phyloP scores from a whole-genome alignment of 2,113 vertebrate species.

The Formicarius rufipectus region DNA sequence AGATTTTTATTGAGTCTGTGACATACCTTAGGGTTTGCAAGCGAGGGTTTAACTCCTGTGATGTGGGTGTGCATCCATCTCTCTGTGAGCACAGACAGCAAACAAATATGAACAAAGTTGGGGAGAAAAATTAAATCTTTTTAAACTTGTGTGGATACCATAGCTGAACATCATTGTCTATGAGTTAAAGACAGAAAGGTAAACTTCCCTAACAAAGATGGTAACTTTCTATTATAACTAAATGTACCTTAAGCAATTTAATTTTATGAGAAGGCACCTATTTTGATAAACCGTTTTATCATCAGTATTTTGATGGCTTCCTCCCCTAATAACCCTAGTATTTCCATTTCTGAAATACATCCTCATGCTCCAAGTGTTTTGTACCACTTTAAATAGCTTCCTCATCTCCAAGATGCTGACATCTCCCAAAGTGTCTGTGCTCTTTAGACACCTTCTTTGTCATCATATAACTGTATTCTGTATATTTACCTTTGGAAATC shows the following conservation, averaged over 20 bases:
- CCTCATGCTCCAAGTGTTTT: not conserved
- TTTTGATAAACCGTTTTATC: not conserved
- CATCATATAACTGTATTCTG: not conserved
- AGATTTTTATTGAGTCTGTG: not conserved
- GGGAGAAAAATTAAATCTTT: not conserved
- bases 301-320: not conserved
- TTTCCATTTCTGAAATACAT: not conserved
- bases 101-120: not conserved
- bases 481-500: not conserved
- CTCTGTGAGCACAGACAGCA: not conserved
- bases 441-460: not conserved
- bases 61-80: not conserved
- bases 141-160: not conserved
- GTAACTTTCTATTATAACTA: not conserved
- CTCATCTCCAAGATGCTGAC: not conserved
- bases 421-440: not conserved
- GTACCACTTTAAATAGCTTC: not conserved
- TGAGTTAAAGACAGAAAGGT: not conserved
- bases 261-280: not conserved
- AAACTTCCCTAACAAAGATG: not conserved
- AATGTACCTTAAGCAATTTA: not conserved
- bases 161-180: not conserved
- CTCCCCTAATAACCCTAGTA: not conserved
- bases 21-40: not conserved
- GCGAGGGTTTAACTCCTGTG: not conserved